These are phyloP conservation scores for Meloidogyne hapla DNA, from an alignment of 1,140 invertebrate genomes.

Conservation along the genomic window DNA sequence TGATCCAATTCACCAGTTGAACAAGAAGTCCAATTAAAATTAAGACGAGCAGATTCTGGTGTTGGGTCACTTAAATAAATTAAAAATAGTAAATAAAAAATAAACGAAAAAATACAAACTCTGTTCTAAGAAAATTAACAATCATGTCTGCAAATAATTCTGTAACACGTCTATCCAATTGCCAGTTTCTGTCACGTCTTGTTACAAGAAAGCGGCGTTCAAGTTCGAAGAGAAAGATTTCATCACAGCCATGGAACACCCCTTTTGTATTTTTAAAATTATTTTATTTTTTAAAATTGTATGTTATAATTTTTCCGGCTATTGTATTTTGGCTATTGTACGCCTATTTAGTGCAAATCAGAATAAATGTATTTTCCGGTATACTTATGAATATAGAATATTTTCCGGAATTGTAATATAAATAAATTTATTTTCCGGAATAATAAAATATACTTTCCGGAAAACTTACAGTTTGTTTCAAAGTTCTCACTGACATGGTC, in stretches of 20 bases:
- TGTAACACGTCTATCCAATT: conserved; percentile 59
- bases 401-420: conserved; percentile 9
- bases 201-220: conserved; percentile 58
- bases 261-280: conserved; percentile 30
- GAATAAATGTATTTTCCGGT: not conserved
- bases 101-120: conserved; percentile 28
- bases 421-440: not conserved
- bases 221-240: conserved; percentile 63
- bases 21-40: conserved; percentile 61
- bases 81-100: not conserved
- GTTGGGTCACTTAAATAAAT: conserved; percentile 55
- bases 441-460: no score
- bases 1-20: conserved; percentile 50
- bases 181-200: conserved; percentile 61
- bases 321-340: no score
- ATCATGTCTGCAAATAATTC: conserved; percentile 63
- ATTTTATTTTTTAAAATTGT: no score
- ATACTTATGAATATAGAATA: no score
- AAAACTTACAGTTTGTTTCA: conserved; percentile 55
- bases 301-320: no score
- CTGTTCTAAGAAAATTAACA: conserved; percentile 55
- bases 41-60: conserved; percentile 54
- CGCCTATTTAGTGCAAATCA: no score
- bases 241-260: conserved; percentile 62
- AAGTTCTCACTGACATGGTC: conserved; percentile 64